Percentiles rank a stretch among this genome's conserved stretches.
These are phyloP conservation scores for Natator depressus DNA, from an alignment of 2,113 vertebrate genomes.

Conservation along the genomic window DNA sequence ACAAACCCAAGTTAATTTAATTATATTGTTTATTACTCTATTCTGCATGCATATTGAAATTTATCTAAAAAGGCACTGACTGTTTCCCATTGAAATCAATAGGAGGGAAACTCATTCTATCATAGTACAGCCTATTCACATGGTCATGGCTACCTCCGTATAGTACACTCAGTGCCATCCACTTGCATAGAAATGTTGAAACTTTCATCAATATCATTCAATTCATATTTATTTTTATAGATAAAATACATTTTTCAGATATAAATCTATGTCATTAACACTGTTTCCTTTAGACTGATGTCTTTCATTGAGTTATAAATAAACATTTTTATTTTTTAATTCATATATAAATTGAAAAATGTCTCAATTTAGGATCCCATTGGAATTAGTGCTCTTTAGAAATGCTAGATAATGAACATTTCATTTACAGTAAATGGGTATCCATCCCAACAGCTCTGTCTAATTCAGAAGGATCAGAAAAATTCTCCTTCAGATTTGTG, in stretches of 20 bases:
- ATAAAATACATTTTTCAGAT: not conserved
- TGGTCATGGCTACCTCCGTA: not conserved
- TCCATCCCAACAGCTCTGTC: not conserved
- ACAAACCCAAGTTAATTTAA: not conserved
- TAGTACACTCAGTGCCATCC: not conserved
- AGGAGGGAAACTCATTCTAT: not conserved
- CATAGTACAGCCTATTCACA: not conserved
- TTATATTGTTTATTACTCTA: too few relatives aligned
- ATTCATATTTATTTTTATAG: not conserved
- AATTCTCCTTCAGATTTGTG: not conserved
- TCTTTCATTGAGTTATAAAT: not conserved
- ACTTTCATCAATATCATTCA: not conserved
- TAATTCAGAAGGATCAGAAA: not conserved
- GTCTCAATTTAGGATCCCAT: not conserved
- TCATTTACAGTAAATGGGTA: not conserved
- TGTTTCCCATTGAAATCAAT: rapidly evolving
- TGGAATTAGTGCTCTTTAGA: not conserved
- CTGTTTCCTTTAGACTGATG: not conserved
- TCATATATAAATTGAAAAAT: not conserved
- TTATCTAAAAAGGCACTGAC: not conserved
- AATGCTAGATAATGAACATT: not conserved
- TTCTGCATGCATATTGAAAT: too few relatives aligned
- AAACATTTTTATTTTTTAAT: not conserved
- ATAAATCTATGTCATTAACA: not conserved
- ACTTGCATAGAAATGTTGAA: not conserved